Base-by-base conservation (phyloP, 2,113 vertebrate genomes). In the Halichoeres trimaculatus region DNA sequence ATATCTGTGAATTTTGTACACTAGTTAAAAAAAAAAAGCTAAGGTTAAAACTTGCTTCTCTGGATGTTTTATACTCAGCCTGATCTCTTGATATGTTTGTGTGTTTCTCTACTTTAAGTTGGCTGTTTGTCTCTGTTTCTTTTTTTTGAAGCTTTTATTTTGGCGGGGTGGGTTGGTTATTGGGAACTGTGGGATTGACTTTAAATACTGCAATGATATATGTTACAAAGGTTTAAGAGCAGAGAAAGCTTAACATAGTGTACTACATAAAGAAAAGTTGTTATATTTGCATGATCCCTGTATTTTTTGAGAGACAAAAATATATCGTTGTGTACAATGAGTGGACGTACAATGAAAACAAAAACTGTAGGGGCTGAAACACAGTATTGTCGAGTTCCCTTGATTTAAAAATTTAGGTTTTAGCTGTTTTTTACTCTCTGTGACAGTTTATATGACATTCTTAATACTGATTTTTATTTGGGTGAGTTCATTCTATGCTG, bases 251-350 rank as follows among this genome's bases (percentile, higher is more conserved):
- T 88, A 87, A 85, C 75, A 86, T 88, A 85, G 83, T 90, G 85
- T 91, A 89, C 70, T 90, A 90, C 88, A 88, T 85, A 85, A 88
- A 86, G 71, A 89, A 80, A 90, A 91, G 86, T 80, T 91, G 90
- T 93, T 93, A 92, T 93, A 92, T 94, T 94, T 95, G 94, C 93
- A 95, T 95, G 94, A 94, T 80, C 91, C 85, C 86, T 94, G 92
- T 94, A 93, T 92, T 93, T 94, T 91, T 90, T 69, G 89, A 92
- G 72, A 93, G 85, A 90, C 82, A 74, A 93, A 90, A 89, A 78
- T 92, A 84, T 94, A 91, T 93, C 84, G 88, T 93, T 93, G 88
- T 94, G 93, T 93, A 90, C 85, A 90, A 88, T 92, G 87, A 93
- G 90, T 93, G 93, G 88, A 84, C 70, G 61, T 91, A 81, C 83